Evolutionary conservation across 2,888 invertebrate genomes (phyloP).

Genomic region (Chrysolina haemoptera): DNA sequence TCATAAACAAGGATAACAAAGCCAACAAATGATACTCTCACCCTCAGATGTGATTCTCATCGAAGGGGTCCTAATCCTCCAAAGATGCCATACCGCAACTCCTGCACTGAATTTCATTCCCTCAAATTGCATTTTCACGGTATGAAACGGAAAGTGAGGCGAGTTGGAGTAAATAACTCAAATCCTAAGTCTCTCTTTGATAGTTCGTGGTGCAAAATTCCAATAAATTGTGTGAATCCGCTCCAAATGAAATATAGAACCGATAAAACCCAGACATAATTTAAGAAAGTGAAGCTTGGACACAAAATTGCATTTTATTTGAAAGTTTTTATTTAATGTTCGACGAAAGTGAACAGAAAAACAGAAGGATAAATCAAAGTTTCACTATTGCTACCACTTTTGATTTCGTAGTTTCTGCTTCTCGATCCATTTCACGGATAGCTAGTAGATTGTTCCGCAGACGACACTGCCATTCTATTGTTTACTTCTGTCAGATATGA

Average conservation of each 20-base stretch:
- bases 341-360: conserved; percentile 54
- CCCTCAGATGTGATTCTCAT: conserved; percentile 11
- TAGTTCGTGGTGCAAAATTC: conserved; percentile 37
- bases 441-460: conserved; percentile 41
- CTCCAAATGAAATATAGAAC: conserved; percentile 41
- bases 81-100: conserved; percentile 14
- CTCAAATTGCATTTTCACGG: conserved; percentile 15
- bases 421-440: conserved; percentile 56
- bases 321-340: conserved; percentile 53
- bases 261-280: conserved; percentile 43
- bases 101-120: conserved; percentile 1
- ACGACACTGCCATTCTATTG: conserved; percentile 48
- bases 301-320: conserved; percentile 47
- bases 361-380: conserved; percentile 61
- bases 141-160: conserved; percentile 31
- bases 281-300: conserved; percentile 39
- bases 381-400: conserved; percentile 60
- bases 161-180: conserved; percentile 35
- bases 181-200: conserved; percentile 33
- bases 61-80: conserved; percentile 12
- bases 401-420: conserved; percentile 56
- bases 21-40: conserved; percentile 7
- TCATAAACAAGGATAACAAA: conserved; percentile 18
- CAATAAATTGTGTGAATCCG: conserved; percentile 35
- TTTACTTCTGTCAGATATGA: conserved; percentile 57